Evolutionary conservation across 2,888 invertebrate species (phyloP), one percentile per base, ranked within the genome.

Genomic region (Eudasyphora cyanicolor): DNA sequence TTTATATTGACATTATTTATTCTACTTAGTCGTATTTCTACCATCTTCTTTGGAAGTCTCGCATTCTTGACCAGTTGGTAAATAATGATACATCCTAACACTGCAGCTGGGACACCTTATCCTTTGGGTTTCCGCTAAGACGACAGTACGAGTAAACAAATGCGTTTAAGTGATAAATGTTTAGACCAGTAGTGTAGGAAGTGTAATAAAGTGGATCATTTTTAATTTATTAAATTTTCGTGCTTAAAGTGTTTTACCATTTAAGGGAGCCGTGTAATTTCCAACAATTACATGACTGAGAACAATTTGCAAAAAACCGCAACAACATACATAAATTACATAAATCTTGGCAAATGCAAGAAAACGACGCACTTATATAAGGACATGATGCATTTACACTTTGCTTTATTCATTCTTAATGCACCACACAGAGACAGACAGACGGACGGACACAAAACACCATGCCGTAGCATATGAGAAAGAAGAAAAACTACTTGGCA

Each of bases 211-310:
- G 67, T 67, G 67, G 5, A 21, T n/a, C 21, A 67, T 35, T 42
- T 24, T 67, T 38, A 67, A 67, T 67, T 38, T 67, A 67, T 67
- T 67, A 67, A 67, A 24, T 67, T 67, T 67, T 67, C 67, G 67
- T 67, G 21, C 69, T 70, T 62, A 70, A 70, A 77, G 32, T 62
- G 51, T 77, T 45, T 64, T 73, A 19, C 64, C 29, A 27, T 73
- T 76, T 42, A 67, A 76, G n/a, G n/a, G 42, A 79, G 70, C 38
- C 76, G 69, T 84, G 70, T 64, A 69, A 81, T 84, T 77, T 51
- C 75, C 69, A 74, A 80, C 77, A 81, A 84, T 71, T 80, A 76
- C 77, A 83, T 80, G 76, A 67, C 67, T 76, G 74, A 81, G 54
- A 84, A 81, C 81, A 62, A 49, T 75, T 81, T 14, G 49, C 14